Evolutionary conservation across 2,113 vertebrate species (phyloP).

Genomic region (Saguinus imperator): DNA sequence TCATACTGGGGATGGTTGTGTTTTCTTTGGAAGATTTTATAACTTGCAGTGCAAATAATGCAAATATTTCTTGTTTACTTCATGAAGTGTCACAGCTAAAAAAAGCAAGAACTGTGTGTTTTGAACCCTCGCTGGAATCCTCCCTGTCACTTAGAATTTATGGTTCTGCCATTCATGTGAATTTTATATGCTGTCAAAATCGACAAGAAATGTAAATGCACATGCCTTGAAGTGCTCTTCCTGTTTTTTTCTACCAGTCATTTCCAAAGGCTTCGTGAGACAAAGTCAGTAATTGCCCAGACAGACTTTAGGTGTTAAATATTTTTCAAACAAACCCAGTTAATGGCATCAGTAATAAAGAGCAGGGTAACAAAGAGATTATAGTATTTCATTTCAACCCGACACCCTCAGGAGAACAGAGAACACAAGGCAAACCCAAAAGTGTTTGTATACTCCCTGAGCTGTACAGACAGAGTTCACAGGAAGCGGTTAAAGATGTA

Average conservation of each 20-base stretch:
- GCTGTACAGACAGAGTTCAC: conserved; percentile 29
- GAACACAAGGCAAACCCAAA: conserved; percentile 22
- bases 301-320: conserved; percentile 48
- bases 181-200: not conserved
- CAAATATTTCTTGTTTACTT: not conserved
- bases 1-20: not conserved
- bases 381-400: conserved; percentile 58
- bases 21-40: not conserved
- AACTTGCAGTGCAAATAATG: not conserved
- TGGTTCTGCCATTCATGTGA: not conserved
- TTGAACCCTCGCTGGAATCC: not conserved
- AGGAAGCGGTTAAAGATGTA: conserved; percentile 71
- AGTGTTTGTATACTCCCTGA: conserved; percentile 69
- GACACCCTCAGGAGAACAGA: conserved; percentile 65
- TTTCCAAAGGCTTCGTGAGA: conserved; percentile 13
- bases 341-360: conserved; percentile 60
- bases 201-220: conserved; percentile 15
- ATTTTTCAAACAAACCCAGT: conserved; percentile 69
- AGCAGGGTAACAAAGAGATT: conserved; percentile 71
- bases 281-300: conserved; percentile 40
- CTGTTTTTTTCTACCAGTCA: not conserved
- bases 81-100: not conserved
- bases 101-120: not conserved
- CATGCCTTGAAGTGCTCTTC: not conserved
- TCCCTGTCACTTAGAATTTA: not conserved